Base-by-base conservation (phyloP, 2,113 vertebrate genomes). In the Taurulus bubalis region DNA sequence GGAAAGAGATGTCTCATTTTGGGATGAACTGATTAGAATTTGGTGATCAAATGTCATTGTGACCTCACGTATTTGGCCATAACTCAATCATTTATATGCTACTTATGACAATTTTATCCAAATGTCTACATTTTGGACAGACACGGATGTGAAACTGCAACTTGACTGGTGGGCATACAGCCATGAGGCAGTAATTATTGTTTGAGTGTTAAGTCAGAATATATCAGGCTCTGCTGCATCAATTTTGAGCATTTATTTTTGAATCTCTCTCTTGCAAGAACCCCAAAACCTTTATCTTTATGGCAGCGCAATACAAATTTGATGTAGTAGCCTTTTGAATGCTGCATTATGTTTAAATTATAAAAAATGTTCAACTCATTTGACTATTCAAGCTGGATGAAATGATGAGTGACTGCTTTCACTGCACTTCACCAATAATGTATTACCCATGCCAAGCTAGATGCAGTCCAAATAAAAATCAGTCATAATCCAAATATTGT, bases 361-460 rank as follows among this genome's bases (percentile, higher is more conserved):
- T 34, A 45, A 3, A 9, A 9, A 67, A 34, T 77, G 34, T 26
- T 32, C 18, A 24, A 75, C 8, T 51, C 26, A 15, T 70, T 30
- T 60, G 40, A 76, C n/a, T 59, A 15, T 67, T 71, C 26, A 77
- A 45, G 59, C 53, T 69, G 76, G 26, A 72, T 63, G 7, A 75
- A 73, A 56, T 28, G 12, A 72, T 59, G 45, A 38, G 38, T 60
- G 55, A 63, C 40, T 1, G 53, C 42, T 34, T 78, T 15, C 24
- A 34, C 69, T 42, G 65, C 64, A 74, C 32, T 53, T 40, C 38
- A 78, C 36, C 55, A 79, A 89, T 86, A 83, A 90, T 91, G 79
- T 9, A 86, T 79, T 32, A 40, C n/a, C n/a, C n/a, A n/a, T n/a
- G n/a, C n/a, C n/a, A n/a, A n/a, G n/a, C n/a, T n/a, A n/a, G n/a